Base-by-base conservation (phyloP, 2,113 vertebrate species). In the Hipposideros armiger region DNA sequence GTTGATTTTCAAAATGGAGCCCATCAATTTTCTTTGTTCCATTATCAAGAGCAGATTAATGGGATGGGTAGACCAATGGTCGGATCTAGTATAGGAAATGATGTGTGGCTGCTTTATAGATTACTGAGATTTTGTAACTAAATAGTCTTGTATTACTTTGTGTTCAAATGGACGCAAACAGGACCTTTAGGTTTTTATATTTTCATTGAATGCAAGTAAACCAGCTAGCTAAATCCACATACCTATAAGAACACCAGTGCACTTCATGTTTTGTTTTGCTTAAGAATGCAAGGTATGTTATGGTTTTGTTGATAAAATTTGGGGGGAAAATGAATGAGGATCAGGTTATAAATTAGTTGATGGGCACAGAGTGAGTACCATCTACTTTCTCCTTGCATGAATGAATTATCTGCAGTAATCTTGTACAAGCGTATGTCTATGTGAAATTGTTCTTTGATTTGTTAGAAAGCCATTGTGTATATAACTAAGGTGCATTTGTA, bases 331-430 rank as follows among this genome's bases (percentile, higher is more conserved):
- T 90, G 69, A 73, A 7, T 30, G 64, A 77, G 60, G 50, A 36
- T 58, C 16, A 84, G 36, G 9, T 86, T 90, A 30, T 95, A 72
- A 91, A 83, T 72, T 81, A 54, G n/a, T 87, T 87, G 32, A 88
- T 50, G 87, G 77, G 20, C 47, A 87, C 8, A 67, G 19, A 73
- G 56, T 50, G 26, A 54, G 17, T 72, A 45, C 20, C 28, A 0
- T 86, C 28, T 97, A 42, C 90, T 83, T 96, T 89, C 36, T 95
- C 22, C 56, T 73, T 94, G 52, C 24, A 54, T 54, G 26, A 74
- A 83, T 52, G 60, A 73, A 85, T 97, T 86, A 52, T 91, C 78
- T 74, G 47, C 60, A 77, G 14, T 85, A 77, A 92, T 77, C 76
- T 24, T 76, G 14, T 54, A 40, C 83, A 11, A 50, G 47, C 47